Conservation (phyloP, 2,888 invertebrate genomes). For the Dolichomitus sp. region DNA sequence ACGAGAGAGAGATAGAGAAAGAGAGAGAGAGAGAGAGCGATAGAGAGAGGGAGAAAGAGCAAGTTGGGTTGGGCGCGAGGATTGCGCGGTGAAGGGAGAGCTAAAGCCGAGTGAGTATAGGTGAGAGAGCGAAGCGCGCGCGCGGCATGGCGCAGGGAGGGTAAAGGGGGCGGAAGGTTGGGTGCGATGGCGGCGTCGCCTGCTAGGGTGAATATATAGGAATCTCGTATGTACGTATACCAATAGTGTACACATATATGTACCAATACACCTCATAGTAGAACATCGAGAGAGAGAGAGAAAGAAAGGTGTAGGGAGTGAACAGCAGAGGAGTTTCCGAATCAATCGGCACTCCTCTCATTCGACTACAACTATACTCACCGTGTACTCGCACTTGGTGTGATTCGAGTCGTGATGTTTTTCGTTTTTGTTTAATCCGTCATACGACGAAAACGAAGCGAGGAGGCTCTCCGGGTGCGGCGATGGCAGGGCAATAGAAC, state of each 20-base stretch:
- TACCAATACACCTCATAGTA: not conserved
- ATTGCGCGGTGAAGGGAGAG: conserved; percentile 3
- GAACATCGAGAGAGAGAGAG: not conserved
- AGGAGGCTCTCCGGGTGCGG: conserved; percentile 32
- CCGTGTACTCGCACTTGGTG: conserved; percentile 61
- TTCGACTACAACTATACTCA: conserved; percentile 70
- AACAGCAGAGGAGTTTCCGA: conserved; percentile 43
- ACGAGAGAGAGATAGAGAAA: not conserved
- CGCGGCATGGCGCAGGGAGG: conserved; percentile 19
- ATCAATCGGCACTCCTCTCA: conserved; percentile 23
- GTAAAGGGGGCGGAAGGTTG: conserved; percentile 14
- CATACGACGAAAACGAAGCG: not conserved
- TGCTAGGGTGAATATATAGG: conserved; percentile 27
- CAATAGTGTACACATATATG: conserved; percentile 21
- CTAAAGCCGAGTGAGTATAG: conserved; percentile 19
- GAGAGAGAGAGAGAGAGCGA: too few relatives aligned
- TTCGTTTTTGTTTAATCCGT: conserved; percentile 3
- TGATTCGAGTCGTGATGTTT: not conserved
- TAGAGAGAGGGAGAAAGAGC: not conserved
- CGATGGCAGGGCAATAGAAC: conserved; percentile 62
- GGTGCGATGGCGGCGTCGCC: conserved; percentile 36
- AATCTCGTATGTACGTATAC: conserved; percentile 23
- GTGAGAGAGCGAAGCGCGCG: conserved; percentile 40
- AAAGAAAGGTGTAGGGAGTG: not conserved
- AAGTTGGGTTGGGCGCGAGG: conserved; percentile 24